Evolutionary conservation across 2,797 vertebrate genomes (phyloP), one percentile per base, ranked within the genome.

Genomic region (Poeciliopsis gracilis): DNA sequence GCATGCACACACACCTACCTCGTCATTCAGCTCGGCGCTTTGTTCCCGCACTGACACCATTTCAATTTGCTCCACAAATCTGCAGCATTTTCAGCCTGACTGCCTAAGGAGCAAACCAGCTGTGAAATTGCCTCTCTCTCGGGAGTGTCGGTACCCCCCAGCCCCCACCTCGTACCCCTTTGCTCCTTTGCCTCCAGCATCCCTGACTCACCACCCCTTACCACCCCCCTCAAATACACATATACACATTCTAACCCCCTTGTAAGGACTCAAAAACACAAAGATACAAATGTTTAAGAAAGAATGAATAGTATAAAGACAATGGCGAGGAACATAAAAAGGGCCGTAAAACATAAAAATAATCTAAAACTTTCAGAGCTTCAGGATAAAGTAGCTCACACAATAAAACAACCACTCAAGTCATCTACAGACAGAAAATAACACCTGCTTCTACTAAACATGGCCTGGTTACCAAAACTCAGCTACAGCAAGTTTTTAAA

Each of bases 51-150:
- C 97, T 98, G 97, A 99, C 98, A 98, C 97, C 98, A 98, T 99
- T 98, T 99, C 97, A 98, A 97, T 98, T 97, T 98, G 97, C 97
- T 97, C 97, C 95, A 97, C 97, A 98, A 99, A 99, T 99, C 98
- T 93, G 95, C 97, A 96, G 97, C 97, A 97, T 99, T 99, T 98
- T 99, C 97, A 97, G 98, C 97, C 97, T 97, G 97, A 98, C 96
- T 97, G 97, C 97, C 96, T 99, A 96, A 97, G 97, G 96, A 99
- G 97, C 97, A 98, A 99, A 98, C 98, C 97, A 99, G 97, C 98
- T 97, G 97, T 99, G 98, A 99, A 99, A 99, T 99, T 99, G 97
- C 98, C 98, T 99, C 97, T 98, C 96, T 98, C 96, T 94, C 95
- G 97, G 97, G 97, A 97, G 92, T 82, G 80, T 86, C 84, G 88